A percentile compares a stretch with the other conserved stretches of the same genome.
Conservation (phyloP, 1,140 invertebrate species). For the Ceratina australensis region DNA sequence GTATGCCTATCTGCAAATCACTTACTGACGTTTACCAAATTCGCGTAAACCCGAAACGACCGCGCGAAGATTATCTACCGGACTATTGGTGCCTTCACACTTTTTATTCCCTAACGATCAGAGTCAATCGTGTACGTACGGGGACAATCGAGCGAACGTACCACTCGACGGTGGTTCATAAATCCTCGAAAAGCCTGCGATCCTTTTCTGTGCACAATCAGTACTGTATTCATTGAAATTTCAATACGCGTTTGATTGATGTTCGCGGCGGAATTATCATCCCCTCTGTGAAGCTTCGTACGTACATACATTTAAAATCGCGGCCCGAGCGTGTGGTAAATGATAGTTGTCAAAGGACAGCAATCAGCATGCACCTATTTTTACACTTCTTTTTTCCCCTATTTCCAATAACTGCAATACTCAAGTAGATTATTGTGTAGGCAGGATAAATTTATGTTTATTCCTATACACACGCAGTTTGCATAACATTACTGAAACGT, state of each 20-base stretch:
- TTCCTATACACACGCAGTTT: too few relatives aligned
- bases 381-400: background rate
- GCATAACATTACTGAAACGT: too few relatives aligned
- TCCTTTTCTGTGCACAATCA: slow-evolving; percentile 26
- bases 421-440: background rate
- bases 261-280: background rate
- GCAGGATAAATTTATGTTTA: too few relatives aligned
- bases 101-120: slow-evolving; percentile 11
- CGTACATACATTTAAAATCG: slow-evolving; percentile 7
- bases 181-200: slow-evolving; percentile 12
- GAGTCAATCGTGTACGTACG: slow-evolving; percentile 12
- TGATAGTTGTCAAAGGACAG: background rate
- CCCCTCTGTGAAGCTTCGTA: background rate
- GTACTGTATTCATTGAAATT: slow-evolving; percentile 28
- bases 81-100: background rate
- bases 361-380: slow-evolving; percentile 1
- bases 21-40: background rate
- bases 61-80: background rate
- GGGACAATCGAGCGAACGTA: slow-evolving; percentile 5
- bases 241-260: slow-evolving; percentile 17
- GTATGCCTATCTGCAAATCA: too few relatives aligned
- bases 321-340: background rate
- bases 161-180: background rate
- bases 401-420: background rate
- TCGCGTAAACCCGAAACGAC: background rate